Percentiles rank a stretch among this genome's conserved stretches.
Evolutionary conservation across 2,797 vertebrate genomes (phyloP).

Genomic region (Urosaurus nigricauda): DNA sequence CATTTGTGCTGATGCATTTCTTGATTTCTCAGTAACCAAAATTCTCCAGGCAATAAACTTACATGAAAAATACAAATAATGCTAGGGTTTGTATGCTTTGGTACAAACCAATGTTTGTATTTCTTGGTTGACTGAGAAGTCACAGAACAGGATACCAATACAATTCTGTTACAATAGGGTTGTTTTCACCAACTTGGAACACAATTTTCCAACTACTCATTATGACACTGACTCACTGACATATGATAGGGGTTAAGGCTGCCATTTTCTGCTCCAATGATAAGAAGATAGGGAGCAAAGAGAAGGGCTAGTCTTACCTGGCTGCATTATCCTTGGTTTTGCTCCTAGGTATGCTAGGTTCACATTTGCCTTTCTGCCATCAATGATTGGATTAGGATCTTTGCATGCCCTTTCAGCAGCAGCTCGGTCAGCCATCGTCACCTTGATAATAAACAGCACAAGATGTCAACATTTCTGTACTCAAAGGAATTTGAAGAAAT

Average conservation of each 20-base stretch:
- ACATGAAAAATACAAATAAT: neutral
- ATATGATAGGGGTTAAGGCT: neutral
- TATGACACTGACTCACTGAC: neutral
- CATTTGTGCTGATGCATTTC: neutral
- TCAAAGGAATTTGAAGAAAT: neutral
- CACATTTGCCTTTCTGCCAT: slow-evolving; percentile 98
- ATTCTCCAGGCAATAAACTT: neutral
- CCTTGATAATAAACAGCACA: slow-evolving; percentile 81
- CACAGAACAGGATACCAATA: neutral
- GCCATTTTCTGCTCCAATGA: neutral
- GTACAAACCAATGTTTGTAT: neutral
- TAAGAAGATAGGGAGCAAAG: neutral
- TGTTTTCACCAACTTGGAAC: neutral
- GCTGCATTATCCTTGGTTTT: slow-evolving; percentile 98
- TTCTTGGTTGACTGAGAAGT: neutral
- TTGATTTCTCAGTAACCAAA: neutral
- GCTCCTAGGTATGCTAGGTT: slow-evolving; percentile 98
- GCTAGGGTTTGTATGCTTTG: neutral
- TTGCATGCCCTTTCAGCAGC: slow-evolving; percentile 96
- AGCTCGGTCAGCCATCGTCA: slow-evolving; percentile 98
- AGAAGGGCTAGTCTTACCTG: slow-evolving; percentile 83
- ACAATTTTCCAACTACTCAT: neutral
- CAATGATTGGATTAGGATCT: slow-evolving; percentile 98
- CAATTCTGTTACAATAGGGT: neutral
- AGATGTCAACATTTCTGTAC: slow-evolving; percentile 50